Conservation (phyloP, 2,888 invertebrate species). For the Drosophila acutilabella region DNA sequence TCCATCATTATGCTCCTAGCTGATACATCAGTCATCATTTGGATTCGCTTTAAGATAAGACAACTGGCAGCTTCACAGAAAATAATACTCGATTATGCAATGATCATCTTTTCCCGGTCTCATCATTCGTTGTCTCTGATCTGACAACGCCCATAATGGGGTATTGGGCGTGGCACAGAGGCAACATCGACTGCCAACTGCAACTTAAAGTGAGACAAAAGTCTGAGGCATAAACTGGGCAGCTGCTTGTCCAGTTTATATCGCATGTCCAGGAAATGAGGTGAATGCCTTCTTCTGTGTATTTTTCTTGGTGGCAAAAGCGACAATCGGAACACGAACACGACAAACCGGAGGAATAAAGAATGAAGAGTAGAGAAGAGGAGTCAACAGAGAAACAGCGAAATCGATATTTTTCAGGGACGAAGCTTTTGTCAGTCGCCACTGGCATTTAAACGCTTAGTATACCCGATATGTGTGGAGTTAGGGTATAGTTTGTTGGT, state of each 20-base stretch:
- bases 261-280: constrained; percentile 73
- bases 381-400: constrained; percentile 61
- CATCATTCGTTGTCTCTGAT: constrained; percentile 3
- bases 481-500: background rate
- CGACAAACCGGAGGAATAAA: background rate
- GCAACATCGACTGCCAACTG: background rate
- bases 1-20: constrained; percentile 37
- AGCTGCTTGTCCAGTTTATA: constrained; percentile 49
- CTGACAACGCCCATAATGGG: constrained; percentile 50
- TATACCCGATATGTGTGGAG: background rate
- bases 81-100: constrained; percentile 64
- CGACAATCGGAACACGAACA: constrained; percentile 64
- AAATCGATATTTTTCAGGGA: constrained; percentile 81
- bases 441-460: constrained; percentile 15
- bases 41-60: constrained; percentile 63
- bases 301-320: constrained; percentile 41
- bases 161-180: constrained; percentile 30
- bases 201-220: background rate
- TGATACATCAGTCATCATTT: constrained; percentile 58
- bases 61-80: constrained; percentile 6
- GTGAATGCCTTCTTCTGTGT: constrained; percentile 72
- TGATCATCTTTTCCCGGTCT: constrained; percentile 45
- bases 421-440: constrained; percentile 48
- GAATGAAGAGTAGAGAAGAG: constrained; percentile 26
- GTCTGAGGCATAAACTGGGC: constrained; percentile 25